Percentiles rank a stretch among this genome's conserved stretches.
phyloP scores from a whole-genome alignment of 1,140 invertebrate genomes.

The Andrena cerasifolii region DNA sequence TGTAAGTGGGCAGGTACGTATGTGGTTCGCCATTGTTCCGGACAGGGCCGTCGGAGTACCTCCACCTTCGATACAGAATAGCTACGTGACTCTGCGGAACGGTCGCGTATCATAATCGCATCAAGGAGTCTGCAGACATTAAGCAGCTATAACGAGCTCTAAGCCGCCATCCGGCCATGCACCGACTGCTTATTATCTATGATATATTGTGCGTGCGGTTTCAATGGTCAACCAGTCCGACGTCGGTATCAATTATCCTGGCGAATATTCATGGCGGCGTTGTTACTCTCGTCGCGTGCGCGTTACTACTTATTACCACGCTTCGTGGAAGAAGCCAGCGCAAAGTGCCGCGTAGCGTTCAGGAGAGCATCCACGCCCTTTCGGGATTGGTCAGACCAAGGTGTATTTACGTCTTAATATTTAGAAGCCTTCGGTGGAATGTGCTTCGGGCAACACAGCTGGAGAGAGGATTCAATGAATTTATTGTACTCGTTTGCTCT shows the following conservation, averaged over 20 bases:
- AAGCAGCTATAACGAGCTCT: constrained; percentile 47
- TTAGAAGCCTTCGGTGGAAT: too few relatives aligned
- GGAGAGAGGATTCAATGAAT: too few relatives aligned
- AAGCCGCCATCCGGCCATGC: constrained; percentile 18
- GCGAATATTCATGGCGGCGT: constrained; percentile 62
- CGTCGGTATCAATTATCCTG: constrained; percentile 69
- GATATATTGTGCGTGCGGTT: constrained; percentile 67
- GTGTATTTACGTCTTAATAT: too few relatives aligned
- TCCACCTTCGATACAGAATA: constrained; percentile 50
- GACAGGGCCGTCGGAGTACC: constrained; percentile 6
- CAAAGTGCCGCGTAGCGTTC: constrained; percentile 17
- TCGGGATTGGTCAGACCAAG: neutral
- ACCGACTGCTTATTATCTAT: constrained; percentile 66
- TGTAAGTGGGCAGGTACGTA: neutral
- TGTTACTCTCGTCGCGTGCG: constrained; percentile 58
- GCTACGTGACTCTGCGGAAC: constrained; percentile 66
- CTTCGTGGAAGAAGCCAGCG: constrained; percentile 44
- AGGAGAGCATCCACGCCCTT: constrained; percentile 21
- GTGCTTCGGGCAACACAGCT: too few relatives aligned
- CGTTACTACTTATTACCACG: neutral
- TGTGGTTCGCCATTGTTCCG: constrained; percentile 48
- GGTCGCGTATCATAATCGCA: constrained; percentile 61
- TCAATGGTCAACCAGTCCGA: constrained; percentile 63
- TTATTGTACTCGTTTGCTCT: too few relatives aligned
- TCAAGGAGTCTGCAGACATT: constrained; percentile 45